phyloP scores from a whole-genome alignment of 1,140 invertebrate species.

The Pogonomyrmex barbatus region DNA sequence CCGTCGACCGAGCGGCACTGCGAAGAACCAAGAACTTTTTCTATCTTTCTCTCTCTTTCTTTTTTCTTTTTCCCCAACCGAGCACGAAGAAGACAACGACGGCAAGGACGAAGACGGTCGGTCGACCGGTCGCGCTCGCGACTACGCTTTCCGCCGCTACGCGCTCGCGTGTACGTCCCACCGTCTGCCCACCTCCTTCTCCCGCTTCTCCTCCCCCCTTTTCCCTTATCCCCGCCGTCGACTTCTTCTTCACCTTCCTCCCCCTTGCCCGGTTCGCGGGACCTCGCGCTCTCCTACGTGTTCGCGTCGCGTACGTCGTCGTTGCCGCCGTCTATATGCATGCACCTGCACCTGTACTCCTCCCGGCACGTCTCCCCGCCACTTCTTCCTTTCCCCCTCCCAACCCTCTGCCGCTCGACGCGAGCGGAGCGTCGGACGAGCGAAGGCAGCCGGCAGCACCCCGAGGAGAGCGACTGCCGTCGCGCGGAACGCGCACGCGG shows the following conservation, averaged over 20 bases:
- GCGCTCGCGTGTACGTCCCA: constrained; percentile 37
- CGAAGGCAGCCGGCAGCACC: constrained; percentile 34
- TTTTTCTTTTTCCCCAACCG: neutral
- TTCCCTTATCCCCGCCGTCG: no score
- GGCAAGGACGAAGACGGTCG: neutral
- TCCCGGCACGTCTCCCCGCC: constrained; percentile 55
- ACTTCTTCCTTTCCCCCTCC: neutral
- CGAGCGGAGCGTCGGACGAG: constrained; percentile 45
- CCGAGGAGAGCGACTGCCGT: constrained; percentile 24
- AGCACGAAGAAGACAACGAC: neutral
- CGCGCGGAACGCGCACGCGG: constrained; percentile 67
- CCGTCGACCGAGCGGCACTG: constrained; percentile 2
- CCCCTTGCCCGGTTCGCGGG: neutral
- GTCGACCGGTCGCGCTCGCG: neutral
- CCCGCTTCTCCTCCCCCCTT: neutral
- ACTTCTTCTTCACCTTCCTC: neutral
- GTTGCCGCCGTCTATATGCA: constrained; percentile 45
- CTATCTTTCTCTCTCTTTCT: no score
- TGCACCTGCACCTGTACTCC: constrained; percentile 65
- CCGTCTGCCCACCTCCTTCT: constrained; percentile 18
- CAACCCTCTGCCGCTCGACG: neutral
- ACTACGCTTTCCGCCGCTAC: constrained; percentile 21
- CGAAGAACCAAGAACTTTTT: neutral
- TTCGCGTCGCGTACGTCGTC: constrained; percentile 3
- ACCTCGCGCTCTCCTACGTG: constrained; percentile 29